Conservation (phyloP, 1,140 invertebrate species). For the Metopolophium dirhodum region DNA sequence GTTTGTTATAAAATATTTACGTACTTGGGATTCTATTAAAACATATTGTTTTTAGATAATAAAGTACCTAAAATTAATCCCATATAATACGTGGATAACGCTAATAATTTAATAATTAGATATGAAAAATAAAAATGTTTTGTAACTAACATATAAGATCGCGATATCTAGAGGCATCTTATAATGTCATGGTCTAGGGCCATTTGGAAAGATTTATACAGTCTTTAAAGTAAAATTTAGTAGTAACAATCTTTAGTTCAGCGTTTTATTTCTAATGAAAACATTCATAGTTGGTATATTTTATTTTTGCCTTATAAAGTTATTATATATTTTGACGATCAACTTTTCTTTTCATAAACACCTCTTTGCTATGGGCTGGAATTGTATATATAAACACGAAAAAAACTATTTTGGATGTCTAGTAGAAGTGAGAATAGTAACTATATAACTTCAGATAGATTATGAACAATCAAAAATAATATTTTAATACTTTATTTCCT, state of each 20-base stretch:
- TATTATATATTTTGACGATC: too few species aligned
- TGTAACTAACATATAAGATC: too few species aligned
- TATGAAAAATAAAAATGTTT: too few species aligned
- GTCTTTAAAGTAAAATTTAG: background rate
- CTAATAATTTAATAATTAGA: too few species aligned
- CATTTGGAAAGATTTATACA: background rate
- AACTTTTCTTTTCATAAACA: background rate
- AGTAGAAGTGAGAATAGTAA: background rate
- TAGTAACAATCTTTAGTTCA: background rate
- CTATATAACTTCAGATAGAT: background rate
- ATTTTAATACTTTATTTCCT: background rate
- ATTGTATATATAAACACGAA: background rate
- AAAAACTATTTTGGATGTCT: background rate
- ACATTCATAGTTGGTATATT: background rate
- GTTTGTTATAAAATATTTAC: too few species aligned
- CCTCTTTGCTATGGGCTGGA: background rate
- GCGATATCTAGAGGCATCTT: too few species aligned
- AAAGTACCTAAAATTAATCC: too few species aligned
- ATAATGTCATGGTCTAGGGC: too few species aligned
- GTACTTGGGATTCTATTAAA: too few species aligned
- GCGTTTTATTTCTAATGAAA: background rate
- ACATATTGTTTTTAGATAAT: too few species aligned
- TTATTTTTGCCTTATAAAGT: too few species aligned
- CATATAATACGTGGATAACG: too few species aligned
- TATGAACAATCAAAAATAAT: background rate